Evolutionary conservation across 2,113 vertebrate species (phyloP), one percentile per base, ranked within the genome.

Genomic region (Taxidea taxus): DNA sequence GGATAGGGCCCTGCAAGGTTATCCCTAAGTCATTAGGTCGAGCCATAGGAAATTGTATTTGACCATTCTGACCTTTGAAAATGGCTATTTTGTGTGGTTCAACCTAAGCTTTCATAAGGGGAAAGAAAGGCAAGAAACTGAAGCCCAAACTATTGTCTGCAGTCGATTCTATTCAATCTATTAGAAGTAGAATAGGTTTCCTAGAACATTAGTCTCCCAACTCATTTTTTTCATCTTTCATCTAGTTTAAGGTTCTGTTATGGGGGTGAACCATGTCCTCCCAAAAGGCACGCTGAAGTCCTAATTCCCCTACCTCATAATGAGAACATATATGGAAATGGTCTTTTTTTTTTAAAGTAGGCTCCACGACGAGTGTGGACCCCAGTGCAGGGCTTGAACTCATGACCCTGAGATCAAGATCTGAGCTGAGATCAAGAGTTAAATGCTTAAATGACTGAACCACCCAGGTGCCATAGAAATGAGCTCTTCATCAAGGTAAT

Each of bases 81-180:
- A 60, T 21, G 29, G n/a, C 75, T 34, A 13, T 72, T 95, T 87
- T 37, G n/a, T 39, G 56, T 44, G 23, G 25, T 62, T 87, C 20
- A 34, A 47, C 62, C 37, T 83, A 62, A 68, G 75, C 51, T 77
- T 87, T 42, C 34, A 47, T 54, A 70, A 21, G 47, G 58, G 86
- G 12, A 92, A 85, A 93, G 16, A 66, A 68, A 93, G 31, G 15
- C 25, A 95, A 82, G 75, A 96, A 96, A 90, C 14, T 23, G 21
- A 91, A n/a, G 78, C 34, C 39, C 77, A 66, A 7, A 88, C 21
- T 51, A 37, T 4, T 86, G 29, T 31, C 68, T 85, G 7, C 20
- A 58, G 21, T 20, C 84, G 49, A 54, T 51, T 37, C 37, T 51
- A 47, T 20, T 39, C 5, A 8, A 39, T 54, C 23, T 72, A 31